phyloP scores from a whole-genome alignment of 2,888 invertebrate genomes.

The Buathra laborator region DNA sequence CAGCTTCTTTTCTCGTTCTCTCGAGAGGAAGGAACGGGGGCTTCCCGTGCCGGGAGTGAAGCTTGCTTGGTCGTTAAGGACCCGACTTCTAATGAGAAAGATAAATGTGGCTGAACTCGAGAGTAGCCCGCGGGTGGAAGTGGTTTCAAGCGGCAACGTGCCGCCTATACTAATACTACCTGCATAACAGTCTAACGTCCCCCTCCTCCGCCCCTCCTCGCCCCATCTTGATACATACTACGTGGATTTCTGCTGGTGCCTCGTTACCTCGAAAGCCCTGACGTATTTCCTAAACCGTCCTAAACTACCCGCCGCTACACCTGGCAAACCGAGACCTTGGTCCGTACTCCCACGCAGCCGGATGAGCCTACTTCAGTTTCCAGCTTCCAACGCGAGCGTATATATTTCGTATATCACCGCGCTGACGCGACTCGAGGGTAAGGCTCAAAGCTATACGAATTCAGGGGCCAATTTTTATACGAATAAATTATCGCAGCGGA shows the following conservation, averaged over 20 bases:
- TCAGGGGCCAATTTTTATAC: no score
- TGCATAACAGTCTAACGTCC: not conserved
- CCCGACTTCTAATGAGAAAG: conserved; percentile 44
- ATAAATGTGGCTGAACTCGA: conserved; percentile 45
- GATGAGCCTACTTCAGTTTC: conserved; percentile 34
- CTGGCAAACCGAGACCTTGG: conserved; percentile 3
- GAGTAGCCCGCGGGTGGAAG: conserved; percentile 31
- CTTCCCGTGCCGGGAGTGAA: not conserved
- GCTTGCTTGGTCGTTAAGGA: conserved; percentile 37
- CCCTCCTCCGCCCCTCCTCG: not conserved
- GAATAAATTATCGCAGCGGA: no score
- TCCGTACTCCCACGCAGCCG: conserved; percentile 7
- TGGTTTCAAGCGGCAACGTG: conserved; percentile 27
- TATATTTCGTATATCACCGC: no score
- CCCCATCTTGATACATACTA: not conserved
- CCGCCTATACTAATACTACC: not conserved
- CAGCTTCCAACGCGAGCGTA: not conserved
- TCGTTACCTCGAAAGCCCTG: conserved; percentile 48
- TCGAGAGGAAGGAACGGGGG: conserved; percentile 14
- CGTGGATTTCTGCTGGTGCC: conserved; percentile 5
- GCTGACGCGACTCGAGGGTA: no score
- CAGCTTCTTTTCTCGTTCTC: conserved; percentile 23
- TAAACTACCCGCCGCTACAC: conserved; percentile 23
- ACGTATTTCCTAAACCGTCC: conserved; percentile 47
- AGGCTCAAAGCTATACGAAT: no score